phyloP scores from a whole-genome alignment of 1,140 invertebrate genomes.

The Drosophila truncata region DNA sequence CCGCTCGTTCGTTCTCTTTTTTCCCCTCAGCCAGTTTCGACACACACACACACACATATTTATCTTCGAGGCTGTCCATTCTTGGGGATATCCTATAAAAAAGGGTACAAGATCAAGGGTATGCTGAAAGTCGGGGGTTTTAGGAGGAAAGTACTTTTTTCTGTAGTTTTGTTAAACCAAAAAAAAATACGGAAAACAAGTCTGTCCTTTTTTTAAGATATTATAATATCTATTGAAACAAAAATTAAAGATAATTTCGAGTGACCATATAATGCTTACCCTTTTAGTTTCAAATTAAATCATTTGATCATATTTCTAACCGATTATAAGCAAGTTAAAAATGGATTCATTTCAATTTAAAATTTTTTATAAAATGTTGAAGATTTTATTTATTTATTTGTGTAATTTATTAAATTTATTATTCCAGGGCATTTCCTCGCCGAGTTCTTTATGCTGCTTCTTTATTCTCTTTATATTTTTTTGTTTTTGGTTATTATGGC shows the following conservation, averaged over 20 bases:
- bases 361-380: too few relatives aligned
- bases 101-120: neutral
- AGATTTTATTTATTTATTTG: too few relatives aligned
- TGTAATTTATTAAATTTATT: too few relatives aligned
- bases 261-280: too few relatives aligned
- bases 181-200: too few relatives aligned
- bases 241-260: too few relatives aligned
- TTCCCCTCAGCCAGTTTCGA: slow-evolving; percentile 48
- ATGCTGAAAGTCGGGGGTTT: neutral
- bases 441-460: slow-evolving; percentile 1
- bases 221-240: too few relatives aligned
- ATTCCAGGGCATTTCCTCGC: slow-evolving; percentile 5
- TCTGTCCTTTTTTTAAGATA: too few relatives aligned
- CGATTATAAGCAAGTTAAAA: neutral
- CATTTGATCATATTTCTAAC: neutral
- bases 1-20: slow-evolving; percentile 30
- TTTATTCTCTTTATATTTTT: slow-evolving; percentile 18
- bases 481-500: slow-evolving; percentile 61
- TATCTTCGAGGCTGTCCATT: slow-evolving; percentile 19
- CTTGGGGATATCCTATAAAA: slow-evolving; percentile 44
- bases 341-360: neutral
- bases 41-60: slow-evolving; percentile 35
- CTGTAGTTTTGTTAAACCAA: too few relatives aligned
- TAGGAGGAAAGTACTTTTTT: neutral
- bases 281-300: too few relatives aligned